Percentiles rank a stretch among this genome's conserved stretches.
phyloP scores from a whole-genome alignment of 2,888 invertebrate species.

The Temnothorax rugatulus region DNA sequence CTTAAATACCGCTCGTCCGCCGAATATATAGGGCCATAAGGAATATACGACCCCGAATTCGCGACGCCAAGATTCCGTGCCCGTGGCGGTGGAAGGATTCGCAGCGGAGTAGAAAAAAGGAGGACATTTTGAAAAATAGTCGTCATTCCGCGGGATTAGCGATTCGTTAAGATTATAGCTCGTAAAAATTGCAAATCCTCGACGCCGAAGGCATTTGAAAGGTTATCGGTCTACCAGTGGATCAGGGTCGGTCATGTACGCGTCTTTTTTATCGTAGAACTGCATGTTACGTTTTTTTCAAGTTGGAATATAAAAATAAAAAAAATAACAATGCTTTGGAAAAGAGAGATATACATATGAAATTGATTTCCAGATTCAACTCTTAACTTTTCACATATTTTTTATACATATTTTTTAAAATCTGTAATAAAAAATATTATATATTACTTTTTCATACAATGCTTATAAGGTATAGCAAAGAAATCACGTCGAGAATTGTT shows the following conservation, averaged over 20 bases:
- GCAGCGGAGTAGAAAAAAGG: slow-evolving; percentile 56
- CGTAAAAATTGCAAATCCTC: slow-evolving; percentile 77
- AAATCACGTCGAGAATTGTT: not conserved
- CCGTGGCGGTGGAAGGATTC: slow-evolving; percentile 64
- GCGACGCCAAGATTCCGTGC: slow-evolving; percentile 59
- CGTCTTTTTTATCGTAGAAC: slow-evolving; percentile 38
- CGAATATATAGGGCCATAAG: slow-evolving; percentile 78
- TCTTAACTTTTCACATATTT: not conserved
- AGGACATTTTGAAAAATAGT: slow-evolving; percentile 69
- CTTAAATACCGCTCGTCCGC: slow-evolving; percentile 83
- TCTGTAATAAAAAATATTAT: not conserved
- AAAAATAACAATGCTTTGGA: not conserved
- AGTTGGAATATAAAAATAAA: slow-evolving; percentile 12
- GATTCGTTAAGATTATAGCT: slow-evolving; percentile 78
- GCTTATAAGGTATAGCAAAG: not conserved
- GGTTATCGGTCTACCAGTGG: slow-evolving; percentile 65
- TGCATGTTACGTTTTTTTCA: not conserved
- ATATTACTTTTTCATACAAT: not conserved
- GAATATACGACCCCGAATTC: slow-evolving; percentile 71
- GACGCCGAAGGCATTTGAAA: slow-evolving; percentile 60
- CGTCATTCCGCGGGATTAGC: slow-evolving; percentile 76
- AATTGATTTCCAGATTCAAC: not conserved
- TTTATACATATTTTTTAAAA: not conserved
- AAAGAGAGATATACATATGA: not conserved
- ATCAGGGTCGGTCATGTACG: slow-evolving; percentile 46